Evolutionary conservation across 2,797 vertebrate genomes (phyloP), one percentile per base, ranked within the genome.

Genomic region (Kryptolebias ocellatus): DNA sequence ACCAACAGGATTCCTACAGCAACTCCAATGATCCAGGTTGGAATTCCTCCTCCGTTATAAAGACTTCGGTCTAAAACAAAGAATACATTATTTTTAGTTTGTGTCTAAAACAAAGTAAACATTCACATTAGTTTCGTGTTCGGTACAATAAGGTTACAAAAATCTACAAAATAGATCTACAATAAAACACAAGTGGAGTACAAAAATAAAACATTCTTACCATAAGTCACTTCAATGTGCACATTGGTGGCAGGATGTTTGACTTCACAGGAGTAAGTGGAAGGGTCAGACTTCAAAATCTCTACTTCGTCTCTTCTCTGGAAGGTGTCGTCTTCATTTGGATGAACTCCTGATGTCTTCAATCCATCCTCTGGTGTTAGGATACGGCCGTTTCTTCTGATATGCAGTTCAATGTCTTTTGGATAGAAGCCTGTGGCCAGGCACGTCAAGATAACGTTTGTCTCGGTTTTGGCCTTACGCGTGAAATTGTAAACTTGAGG

Each of bases 381-480:
- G 0, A 45, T 0, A 0, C 44, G 65, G 0, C 0, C 15, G 1
- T 74, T 3, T 24, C 75, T 78, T n/a, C 0, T 80, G 42, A 94
- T 77, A 0, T n/a, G n/a, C n/a, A n/a, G n/a, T n/a, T n/a, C n/a
- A n/a, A 90, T 63, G 4, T 90, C 72, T 57, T 76, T 80, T 2
- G 81, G 77, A 45, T 64, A 56, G 83, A 93, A 92, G 0, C 85
- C 90, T 0, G 91, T 91, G 49, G 90, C 89, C 64, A 92, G n/a
- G 75, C 93, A 94, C 0, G 29, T 79, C 79, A 93, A n/a, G 0
- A 49, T 2, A 0, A 72, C 0, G n/a, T 63, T 70, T 0, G 0
- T 0, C 0, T 67, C 0, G 0, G 0, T 0, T 0, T 0, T 27
- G 24, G 72, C 4, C 0, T 27, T 60, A 5, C 27, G 86, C 0